Conservation (phyloP, 2,888 invertebrate species). For the Lepidochitona cinerea region DNA sequence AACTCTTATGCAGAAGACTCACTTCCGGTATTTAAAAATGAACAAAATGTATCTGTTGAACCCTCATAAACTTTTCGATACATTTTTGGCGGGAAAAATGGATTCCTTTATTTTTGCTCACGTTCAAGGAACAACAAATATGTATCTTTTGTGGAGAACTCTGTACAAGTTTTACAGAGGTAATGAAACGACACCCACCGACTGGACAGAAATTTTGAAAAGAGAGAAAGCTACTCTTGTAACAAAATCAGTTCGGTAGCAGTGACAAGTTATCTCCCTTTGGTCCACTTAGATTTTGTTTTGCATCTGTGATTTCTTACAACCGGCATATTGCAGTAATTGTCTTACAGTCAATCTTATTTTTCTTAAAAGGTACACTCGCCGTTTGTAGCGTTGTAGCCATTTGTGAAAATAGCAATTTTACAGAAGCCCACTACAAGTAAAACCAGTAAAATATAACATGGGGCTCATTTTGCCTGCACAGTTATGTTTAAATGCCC, state of each 20-base stretch:
- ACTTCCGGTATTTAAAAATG: conserved; percentile 51
- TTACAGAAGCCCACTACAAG: too few species aligned
- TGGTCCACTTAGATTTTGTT: too few species aligned
- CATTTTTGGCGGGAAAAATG: conserved; percentile 50
- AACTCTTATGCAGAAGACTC: conserved; percentile 74
- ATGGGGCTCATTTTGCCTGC: too few species aligned
- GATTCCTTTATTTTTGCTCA: conserved; percentile 63
- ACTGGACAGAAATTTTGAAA: neutral
- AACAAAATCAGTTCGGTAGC: neutral
- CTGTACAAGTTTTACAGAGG: conserved; percentile 20
- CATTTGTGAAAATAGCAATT: too few species aligned
- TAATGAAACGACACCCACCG: neutral
- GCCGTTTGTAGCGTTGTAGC: too few species aligned
- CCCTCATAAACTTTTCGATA: conserved; percentile 49
- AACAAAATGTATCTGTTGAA: conserved; percentile 63
- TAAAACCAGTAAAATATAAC: too few species aligned
- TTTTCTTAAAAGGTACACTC: too few species aligned
- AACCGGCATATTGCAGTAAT: too few species aligned
- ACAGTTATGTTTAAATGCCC: too few species aligned
- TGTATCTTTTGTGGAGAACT: conserved; percentile 56
- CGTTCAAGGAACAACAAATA: conserved; percentile 57
- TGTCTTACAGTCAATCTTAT: too few species aligned
- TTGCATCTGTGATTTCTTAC: too few species aligned
- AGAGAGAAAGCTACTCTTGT: neutral
- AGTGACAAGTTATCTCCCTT: too few species aligned